A percentile compares a stretch with the other conserved stretches of the same genome.
phyloP scores from a whole-genome alignment of 2,797 vertebrate genomes.

The Cossypha niveicapilla region DNA sequence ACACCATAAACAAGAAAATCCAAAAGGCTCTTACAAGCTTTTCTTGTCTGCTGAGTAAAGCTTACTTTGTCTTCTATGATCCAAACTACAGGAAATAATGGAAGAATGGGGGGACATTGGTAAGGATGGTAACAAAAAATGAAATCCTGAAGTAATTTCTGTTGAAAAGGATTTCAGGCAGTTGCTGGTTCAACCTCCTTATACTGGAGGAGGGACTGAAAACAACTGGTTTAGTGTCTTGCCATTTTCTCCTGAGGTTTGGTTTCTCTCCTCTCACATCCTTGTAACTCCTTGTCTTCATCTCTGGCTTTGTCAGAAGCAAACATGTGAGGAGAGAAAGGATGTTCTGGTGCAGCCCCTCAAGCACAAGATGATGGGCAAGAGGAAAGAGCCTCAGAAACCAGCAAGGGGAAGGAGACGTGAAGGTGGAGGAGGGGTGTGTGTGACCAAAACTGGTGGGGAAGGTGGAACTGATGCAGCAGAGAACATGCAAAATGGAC shows the following conservation, averaged over 20 bases:
- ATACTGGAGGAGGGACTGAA: not conserved
- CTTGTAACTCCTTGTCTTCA: not conserved
- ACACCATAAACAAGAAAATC: not conserved
- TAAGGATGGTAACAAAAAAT: not conserved
- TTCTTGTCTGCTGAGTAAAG: not conserved
- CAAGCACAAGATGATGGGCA: not conserved
- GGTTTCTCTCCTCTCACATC: not conserved
- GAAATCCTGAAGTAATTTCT: not conserved
- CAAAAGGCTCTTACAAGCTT: not conserved
- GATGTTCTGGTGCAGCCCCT: not conserved
- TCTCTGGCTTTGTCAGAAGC: not conserved
- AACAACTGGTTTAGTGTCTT: not conserved
- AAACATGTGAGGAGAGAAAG: not conserved
- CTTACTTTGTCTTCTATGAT: not conserved
- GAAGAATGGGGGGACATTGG: not conserved
- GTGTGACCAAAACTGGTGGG: not conserved
- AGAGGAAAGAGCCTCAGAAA: not conserved
- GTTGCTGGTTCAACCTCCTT: not conserved
- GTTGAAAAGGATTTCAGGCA: not conserved
- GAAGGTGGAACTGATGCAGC: not conserved
- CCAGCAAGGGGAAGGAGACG: not conserved
- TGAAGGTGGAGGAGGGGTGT: not conserved
- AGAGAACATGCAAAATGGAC: accelerated
- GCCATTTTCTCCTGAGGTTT: not conserved
- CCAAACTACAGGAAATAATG: not conserved